Percentiles rank a stretch among this genome's conserved stretches.
Conservation (phyloP, 2,113 vertebrate species). For the Perca schrenkii region DNA sequence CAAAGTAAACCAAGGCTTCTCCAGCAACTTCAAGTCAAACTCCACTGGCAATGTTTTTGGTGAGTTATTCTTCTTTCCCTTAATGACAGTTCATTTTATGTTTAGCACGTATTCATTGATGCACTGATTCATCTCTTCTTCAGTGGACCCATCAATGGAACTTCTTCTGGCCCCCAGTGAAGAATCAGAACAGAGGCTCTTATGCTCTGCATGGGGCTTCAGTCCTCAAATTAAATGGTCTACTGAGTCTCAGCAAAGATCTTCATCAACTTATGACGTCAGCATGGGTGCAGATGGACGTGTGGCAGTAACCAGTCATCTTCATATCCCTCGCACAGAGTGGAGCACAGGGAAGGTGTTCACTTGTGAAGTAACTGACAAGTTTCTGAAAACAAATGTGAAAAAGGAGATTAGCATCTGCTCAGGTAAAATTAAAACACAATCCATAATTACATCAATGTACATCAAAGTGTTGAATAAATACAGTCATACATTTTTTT, state of each 20-base stretch:
- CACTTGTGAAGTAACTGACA: constrained; percentile 74
- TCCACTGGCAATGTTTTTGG: constrained; percentile 46
- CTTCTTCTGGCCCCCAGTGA: constrained; percentile 53
- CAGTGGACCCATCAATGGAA: constrained; percentile 70
- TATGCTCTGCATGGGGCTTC: constrained; percentile 71
- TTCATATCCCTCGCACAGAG: constrained; percentile 43
- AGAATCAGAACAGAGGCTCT: constrained; percentile 56
- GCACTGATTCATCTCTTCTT: not conserved
- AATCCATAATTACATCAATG: not conserved
- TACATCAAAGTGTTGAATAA: not conserved
- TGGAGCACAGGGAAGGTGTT: constrained; percentile 69
- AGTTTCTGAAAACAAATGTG: rapidly evolving
- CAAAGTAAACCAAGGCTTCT: constrained; percentile 56
- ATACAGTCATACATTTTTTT: not conserved
- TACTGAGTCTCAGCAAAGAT: not conserved
- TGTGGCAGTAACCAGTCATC: constrained; percentile 67
- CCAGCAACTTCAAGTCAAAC: not conserved
- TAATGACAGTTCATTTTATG: not conserved
- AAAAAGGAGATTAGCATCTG: constrained; percentile 64
- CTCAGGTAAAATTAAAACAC: constrained; percentile 67
- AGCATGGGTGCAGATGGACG: constrained; percentile 62
- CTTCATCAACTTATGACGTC: not conserved
- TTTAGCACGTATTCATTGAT: not conserved
- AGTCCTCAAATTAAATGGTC: constrained; percentile 78
- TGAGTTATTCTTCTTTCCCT: constrained; percentile 4